Conservation (phyloP, 1,140 invertebrate species). For the Drosophila obscura region DNA sequence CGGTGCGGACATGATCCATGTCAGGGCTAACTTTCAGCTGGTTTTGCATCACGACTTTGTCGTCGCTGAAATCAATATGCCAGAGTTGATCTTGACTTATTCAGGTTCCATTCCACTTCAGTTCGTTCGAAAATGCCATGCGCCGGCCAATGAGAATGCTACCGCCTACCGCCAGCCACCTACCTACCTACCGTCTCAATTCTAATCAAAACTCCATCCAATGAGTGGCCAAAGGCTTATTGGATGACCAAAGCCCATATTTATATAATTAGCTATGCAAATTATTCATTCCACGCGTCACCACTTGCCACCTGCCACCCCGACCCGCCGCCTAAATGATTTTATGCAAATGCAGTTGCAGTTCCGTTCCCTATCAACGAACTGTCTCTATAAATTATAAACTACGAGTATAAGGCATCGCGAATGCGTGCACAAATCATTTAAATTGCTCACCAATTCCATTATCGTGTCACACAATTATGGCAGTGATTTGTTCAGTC, state of each 20-base stretch:
- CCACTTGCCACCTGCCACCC: background rate
- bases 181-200: too few species aligned
- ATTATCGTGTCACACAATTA: conserved; percentile 50
- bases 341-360: conserved; percentile 31
- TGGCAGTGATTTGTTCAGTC: conserved; percentile 47
- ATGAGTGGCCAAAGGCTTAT: conserved; percentile 21
- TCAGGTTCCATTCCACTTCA: conserved; percentile 14
- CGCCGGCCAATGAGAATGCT: conserved; percentile 26
- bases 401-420: conserved; percentile 9
- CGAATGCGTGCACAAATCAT: conserved; percentile 63
- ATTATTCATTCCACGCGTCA: conserved; percentile 41
- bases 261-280: conserved; percentile 27
- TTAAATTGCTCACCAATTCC: conserved; percentile 40
- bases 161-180: too few species aligned
- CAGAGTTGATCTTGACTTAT: conserved; percentile 37
- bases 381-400: conserved; percentile 53
- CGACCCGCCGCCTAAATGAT: conserved; percentile 7
- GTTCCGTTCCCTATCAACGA: conserved; percentile 44
- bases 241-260: conserved; percentile 38
- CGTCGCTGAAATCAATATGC: conserved; percentile 32
- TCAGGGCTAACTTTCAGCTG: conserved; percentile 47
- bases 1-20: conserved; percentile 41
- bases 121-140: too few species aligned
- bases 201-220: background rate
- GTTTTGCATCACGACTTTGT: conserved; percentile 36